A percentile compares a stretch with the other conserved stretches of the same genome.
Conservation (phyloP, 2,888 invertebrate species). For the Volucella bombylans region DNA sequence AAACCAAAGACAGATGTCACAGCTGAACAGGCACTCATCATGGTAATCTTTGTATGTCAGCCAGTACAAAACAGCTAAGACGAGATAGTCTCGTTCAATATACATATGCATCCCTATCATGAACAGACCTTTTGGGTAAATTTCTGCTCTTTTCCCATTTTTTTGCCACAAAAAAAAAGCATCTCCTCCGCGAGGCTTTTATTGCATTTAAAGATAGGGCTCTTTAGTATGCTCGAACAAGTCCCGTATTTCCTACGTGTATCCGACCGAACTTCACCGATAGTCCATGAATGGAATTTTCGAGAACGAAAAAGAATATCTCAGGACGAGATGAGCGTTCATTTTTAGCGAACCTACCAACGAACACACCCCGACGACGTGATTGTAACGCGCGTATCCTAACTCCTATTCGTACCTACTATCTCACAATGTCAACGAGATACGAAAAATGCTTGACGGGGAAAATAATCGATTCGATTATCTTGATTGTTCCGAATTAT, state of each 20-base stretch:
- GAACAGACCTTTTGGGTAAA: conserved; percentile 1
- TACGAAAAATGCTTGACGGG: conserved; percentile 62
- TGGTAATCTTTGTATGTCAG: conserved; percentile 51
- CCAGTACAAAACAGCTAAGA: conserved; percentile 11
- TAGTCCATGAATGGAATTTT: conserved; percentile 47
- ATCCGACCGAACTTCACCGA: conserved; percentile 23
- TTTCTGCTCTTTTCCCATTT: not conserved
- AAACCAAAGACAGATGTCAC: conserved; percentile 43
- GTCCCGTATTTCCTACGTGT: conserved; percentile 44
- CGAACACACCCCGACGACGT: conserved; percentile 32
- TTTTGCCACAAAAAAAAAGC: not conserved
- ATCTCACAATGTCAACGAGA: conserved; percentile 25
- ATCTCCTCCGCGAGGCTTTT: conserved; percentile 40
- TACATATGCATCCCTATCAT: conserved; percentile 8
- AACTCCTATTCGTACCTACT: not conserved
- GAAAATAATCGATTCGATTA: conserved; percentile 72
- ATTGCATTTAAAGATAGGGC: conserved; percentile 47
- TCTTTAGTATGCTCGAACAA: conserved; percentile 67
- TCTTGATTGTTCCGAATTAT: conserved; percentile 72
- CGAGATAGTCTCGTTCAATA: conserved; percentile 7
- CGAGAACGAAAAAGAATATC: not conserved
- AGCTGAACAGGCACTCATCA: conserved; percentile 42
- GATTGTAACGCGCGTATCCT: conserved; percentile 30
- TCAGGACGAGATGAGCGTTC: conserved; percentile 33
- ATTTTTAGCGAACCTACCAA: conserved; percentile 44